Base-by-base conservation (phyloP, 1,140 invertebrate species). In the Globodera rostochiensis region DNA sequence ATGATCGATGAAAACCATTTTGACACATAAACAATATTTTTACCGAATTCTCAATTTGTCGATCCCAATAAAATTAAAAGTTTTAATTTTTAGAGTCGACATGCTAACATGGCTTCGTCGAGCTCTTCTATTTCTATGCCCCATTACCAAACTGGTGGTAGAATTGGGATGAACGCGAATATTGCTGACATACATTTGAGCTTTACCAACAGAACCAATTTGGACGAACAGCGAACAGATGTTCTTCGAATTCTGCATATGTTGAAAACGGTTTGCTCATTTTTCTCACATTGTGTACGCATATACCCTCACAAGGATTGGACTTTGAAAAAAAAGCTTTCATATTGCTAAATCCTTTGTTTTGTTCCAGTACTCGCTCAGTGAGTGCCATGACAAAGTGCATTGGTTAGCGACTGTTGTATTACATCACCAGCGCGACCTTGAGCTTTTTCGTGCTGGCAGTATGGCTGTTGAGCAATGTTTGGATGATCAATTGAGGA, bases 391-490 rank as follows among this genome's bases (percentile, higher is more conserved):
- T 46, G 57, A 66, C 8, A 19, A 60, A 45, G 19, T 76, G 15
- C 36, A 57, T 46, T 66, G 66, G 57, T 76, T 76, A 19, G 46
- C 66, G 6, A 53, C 49, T 9, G 15, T 76, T n/a, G n/a, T 46
- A 7, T 19, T 76, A 3, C 74, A 76, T 45, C 74, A 76, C 50
- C 74, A 46, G 66, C 66, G 36, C 13, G 74, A 76, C 36, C 57
- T 76, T 57, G 47, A 76, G 36, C 66, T 76, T 15, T 66, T 46
- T 47, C 36, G 36, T n/a, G 57, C 74, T 3, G 50, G 74, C 46
- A 64, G 57, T 7, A 76, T 19, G 4, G 50, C 49, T 3, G 57
- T 64, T 76, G 74, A 76, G 53, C 74, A 76, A 21, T 76, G 74
- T 25, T 19, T 46, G 3, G 15, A 46, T 21, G 6, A 1, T 6